Evolutionary conservation across 2,888 invertebrate genomes (phyloP), one percentile per base, ranked within the genome.

Genomic region (Steinernema carpocapsae): DNA sequence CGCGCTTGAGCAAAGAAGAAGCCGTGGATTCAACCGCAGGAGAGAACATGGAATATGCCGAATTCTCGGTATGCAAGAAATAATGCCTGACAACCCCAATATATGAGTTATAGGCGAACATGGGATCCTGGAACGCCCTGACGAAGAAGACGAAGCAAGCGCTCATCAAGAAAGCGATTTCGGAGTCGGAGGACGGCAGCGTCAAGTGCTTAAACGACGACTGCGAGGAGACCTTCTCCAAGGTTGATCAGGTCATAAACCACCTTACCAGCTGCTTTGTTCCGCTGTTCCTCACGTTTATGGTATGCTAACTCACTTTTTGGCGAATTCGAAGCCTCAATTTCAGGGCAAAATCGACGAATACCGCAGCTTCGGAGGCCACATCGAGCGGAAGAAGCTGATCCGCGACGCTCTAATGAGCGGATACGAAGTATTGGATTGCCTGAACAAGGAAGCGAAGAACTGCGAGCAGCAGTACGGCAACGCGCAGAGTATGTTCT

Each of bases 281-380:
- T 1, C 56, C 56, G 12, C 22, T 24, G 26, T 24, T 56, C n/a
- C 26, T 56, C 56, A 6, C 22, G 3, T 56, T 19, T 26, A 56
- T 56, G 56, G 43, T 43, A 12, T 43, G 43, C 14, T 7, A 43
- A 14, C 43, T 43, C 14, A 7, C 10, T 14, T 43, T 43, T 43
- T 43, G 43, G 43, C 43, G 7, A 14, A 43, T 43, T 7, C 14
- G 14, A 43, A 12, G 43, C 10, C 10, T 43, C 14, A 14, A 12
- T 43, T 43, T 43, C 14, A 43, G 43, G 56, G 56, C 3, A 10
- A 22, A 26, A 56, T 56, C 56, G 56, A 56, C 26, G 56, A 56
- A 22, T 22, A 24, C 56, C 56, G 56, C 4, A 26, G 24, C 7
- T 56, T 24, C 22, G 56, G 56, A 3, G 26, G 4, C 56, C 6